phyloP scores from a whole-genome alignment of 2,888 invertebrate genomes.

The Platycnemis pennipes region DNA sequence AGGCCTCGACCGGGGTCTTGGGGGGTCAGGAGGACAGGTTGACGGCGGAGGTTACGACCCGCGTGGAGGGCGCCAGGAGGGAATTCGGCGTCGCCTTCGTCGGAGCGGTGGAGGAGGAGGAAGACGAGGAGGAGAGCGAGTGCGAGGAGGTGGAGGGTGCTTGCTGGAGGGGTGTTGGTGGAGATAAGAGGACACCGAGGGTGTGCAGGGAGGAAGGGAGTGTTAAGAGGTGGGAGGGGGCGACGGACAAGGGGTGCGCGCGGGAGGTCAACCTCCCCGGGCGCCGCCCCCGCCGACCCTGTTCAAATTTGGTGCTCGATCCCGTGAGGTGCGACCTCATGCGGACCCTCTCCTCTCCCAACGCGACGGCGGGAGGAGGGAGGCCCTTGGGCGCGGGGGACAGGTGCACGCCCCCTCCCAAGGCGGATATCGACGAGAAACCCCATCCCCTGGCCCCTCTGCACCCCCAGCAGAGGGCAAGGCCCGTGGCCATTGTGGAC shows the following conservation, averaged over 20 bases:
- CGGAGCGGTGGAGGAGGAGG: constrained; percentile 71
- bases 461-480: constrained; percentile 70
- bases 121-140: constrained; percentile 68
- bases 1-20: constrained; percentile 76
- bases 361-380: constrained; percentile 57
- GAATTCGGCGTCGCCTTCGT: constrained; percentile 72
- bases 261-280: constrained; percentile 43
- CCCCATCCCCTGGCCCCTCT: constrained; percentile 72
- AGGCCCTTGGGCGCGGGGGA: constrained; percentile 58
- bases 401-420: constrained; percentile 69
- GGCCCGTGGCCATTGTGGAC: constrained; percentile 76
- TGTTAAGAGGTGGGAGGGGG: constrained; percentile 70
- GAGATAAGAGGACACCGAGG: constrained; percentile 47
- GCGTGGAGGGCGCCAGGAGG: constrained; percentile 53
- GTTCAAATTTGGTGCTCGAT: constrained; percentile 72
- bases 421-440: constrained; percentile 74
- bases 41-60: constrained; percentile 78
- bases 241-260: constrained; percentile 65
- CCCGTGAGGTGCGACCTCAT: constrained; percentile 71
- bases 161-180: constrained; percentile 44
- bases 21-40: constrained; percentile 76
- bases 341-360: constrained; percentile 70
- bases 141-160: neutral
- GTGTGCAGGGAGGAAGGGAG: constrained; percentile 68
- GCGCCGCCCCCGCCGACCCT: constrained; percentile 58